Evolutionary conservation across 2,888 invertebrate species (phyloP).

Genomic region (Lithophane ornitopus): DNA sequence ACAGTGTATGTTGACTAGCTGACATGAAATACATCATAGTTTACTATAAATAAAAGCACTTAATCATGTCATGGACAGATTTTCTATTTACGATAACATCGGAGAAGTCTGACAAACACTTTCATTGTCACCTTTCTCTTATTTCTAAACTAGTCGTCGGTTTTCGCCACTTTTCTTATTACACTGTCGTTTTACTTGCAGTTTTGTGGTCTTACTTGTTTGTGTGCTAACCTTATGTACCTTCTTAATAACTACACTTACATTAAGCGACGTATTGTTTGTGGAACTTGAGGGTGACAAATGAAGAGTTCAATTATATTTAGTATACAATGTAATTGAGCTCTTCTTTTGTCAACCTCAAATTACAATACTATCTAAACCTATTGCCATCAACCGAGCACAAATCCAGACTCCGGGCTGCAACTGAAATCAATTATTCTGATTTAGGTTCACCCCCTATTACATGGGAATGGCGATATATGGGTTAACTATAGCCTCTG

Average conservation of each 20-base stretch:
- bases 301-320: neutral
- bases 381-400: too few relatives aligned
- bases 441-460: neutral
- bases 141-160: slow-evolving; percentile 37
- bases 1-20: neutral
- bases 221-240: slow-evolving; percentile 16
- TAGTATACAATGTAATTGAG: too few relatives aligned
- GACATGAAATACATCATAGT: neutral
- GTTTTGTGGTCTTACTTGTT: slow-evolving; percentile 56
- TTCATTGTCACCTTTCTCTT: slow-evolving; percentile 73
- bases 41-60: slow-evolving; percentile 29
- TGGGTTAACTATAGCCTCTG: neutral
- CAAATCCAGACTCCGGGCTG: too few relatives aligned
- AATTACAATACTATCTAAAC: too few relatives aligned
- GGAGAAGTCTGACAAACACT: slow-evolving; percentile 59
- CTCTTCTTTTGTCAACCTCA: too few relatives aligned
- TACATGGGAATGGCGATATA: neutral
- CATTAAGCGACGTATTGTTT: slow-evolving; percentile 24
- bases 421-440: too few relatives aligned
- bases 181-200: slow-evolving; percentile 26
- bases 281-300: neutral
- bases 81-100: slow-evolving; percentile 58
- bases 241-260: slow-evolving; percentile 6
- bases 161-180: slow-evolving; percentile 53
- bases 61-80: slow-evolving; percentile 38